Conservation (phyloP, 2,113 vertebrate genomes). For the Solenodon paradoxus region DNA sequence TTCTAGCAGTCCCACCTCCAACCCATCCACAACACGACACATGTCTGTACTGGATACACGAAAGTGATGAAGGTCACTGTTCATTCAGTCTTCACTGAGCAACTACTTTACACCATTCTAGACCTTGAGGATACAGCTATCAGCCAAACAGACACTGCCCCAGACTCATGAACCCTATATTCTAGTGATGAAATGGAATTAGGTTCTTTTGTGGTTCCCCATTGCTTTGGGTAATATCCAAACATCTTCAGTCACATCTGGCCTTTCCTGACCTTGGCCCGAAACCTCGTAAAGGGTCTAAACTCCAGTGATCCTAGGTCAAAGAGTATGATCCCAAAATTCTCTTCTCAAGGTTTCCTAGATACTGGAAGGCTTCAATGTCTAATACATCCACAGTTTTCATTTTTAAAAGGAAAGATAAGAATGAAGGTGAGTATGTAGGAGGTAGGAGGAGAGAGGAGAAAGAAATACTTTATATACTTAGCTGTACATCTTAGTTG, state of each 20-base stretch:
- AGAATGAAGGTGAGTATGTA: too few relatives aligned
- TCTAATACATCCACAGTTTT: too few relatives aligned
- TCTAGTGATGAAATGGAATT: not conserved
- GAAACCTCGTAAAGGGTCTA: too few relatives aligned
- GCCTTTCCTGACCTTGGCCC: not conserved
- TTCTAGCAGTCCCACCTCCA: not conserved
- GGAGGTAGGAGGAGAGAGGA: too few relatives aligned
- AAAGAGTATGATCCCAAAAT: not conserved
- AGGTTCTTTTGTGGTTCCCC: not conserved
- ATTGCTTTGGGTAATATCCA: not conserved
- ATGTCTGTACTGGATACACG: not conserved
- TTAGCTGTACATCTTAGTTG: too few relatives aligned
- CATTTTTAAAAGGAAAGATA: too few relatives aligned
- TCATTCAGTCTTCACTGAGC: not conserved
- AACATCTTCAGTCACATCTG: not conserved
- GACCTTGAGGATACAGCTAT: not conserved
- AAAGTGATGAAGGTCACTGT: not conserved
- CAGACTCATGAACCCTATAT: not conserved
- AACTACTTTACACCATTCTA: not conserved
- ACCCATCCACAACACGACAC: accelerated
- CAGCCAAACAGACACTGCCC: not conserved
- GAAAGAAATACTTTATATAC: too few relatives aligned
- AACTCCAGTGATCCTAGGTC: not conserved
- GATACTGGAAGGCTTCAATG: not conserved
- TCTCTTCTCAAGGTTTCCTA: not conserved